Evolutionary conservation across 2,888 invertebrate genomes (phyloP).

Genomic region (Cephus pulcher): DNA sequence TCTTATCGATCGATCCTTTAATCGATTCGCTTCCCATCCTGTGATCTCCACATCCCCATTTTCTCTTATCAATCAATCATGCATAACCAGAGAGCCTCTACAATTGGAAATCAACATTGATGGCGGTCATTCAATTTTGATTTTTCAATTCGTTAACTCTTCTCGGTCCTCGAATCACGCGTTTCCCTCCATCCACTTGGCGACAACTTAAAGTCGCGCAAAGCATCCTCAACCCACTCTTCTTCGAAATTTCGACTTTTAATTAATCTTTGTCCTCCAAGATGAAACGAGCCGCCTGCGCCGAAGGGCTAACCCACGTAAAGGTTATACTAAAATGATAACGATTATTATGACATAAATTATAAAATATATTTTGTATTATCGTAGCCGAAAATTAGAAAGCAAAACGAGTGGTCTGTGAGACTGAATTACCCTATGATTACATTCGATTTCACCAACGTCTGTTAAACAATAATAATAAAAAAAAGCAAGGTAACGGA

Average conservation of each 20-base stretch:
- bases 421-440: conserved; percentile 35
- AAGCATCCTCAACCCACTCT: too few relatives aligned
- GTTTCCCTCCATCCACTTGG: neutral
- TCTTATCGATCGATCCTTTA: neutral
- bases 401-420: conserved; percentile 43
- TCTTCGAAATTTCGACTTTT: neutral
- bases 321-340: conserved; percentile 24
- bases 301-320: neutral
- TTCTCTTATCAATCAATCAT: neutral
- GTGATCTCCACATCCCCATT: neutral
- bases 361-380: conserved; percentile 59
- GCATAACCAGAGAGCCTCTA: conserved; percentile 2
- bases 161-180: neutral
- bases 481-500: conserved; percentile 34
- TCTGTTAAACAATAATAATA: conserved; percentile 39
- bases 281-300: neutral
- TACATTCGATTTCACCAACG: conserved; percentile 43
- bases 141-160: conserved; percentile 28
- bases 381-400: conserved; percentile 49
- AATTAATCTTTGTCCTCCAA: neutral
- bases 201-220: too few relatives aligned
- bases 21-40: conserved; percentile 8
- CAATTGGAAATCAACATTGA: conserved; percentile 49
- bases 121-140: conserved; percentile 56
- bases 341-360: conserved; percentile 47